phyloP scores from a whole-genome alignment of 92 coral and sea anemone species.

The Phenganax stokvisi region DNA sequence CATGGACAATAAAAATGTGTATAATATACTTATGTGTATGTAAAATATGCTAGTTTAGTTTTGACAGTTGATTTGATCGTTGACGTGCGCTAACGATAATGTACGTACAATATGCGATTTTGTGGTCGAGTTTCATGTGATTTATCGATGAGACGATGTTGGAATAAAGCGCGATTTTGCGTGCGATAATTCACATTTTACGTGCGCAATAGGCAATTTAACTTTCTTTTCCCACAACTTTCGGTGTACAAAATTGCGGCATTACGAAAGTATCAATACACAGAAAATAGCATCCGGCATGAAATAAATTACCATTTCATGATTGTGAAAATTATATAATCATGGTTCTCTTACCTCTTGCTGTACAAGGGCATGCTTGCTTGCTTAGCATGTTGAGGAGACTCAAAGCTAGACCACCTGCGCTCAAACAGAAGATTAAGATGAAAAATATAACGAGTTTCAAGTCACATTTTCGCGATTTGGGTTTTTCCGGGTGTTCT shows the following conservation, averaged over 20 bases:
- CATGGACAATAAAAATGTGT: too few species aligned
- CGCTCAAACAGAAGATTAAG: constrained; percentile 6
- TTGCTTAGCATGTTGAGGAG: constrained; percentile 27
- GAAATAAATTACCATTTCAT: neutral
- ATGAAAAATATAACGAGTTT: constrained; percentile 20
- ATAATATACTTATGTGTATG: too few species aligned
- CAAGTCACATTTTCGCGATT: constrained; percentile 10
- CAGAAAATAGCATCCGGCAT: neutral
- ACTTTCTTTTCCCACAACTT: neutral
- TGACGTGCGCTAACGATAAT: neutral
- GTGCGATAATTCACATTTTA: neutral
- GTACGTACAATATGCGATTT: neutral
- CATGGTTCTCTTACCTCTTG: constrained; percentile 2
- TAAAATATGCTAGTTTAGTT: too few species aligned
- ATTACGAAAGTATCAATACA: neutral
- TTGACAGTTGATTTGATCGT: neutral
- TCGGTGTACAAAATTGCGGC: neutral
- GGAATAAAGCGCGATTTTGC: neutral
- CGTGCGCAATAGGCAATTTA: neutral
- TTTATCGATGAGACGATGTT: neutral
- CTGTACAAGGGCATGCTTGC: constrained; percentile 11
- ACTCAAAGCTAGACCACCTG: constrained; percentile 13
- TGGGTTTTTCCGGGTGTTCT: neutral
- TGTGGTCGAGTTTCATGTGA: neutral
- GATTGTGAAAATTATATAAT: neutral